Evolutionary conservation across 30 jellyfish, hydroid and myxozoan species (phyloP).

Genomic region (Cassiopea andromeda): DNA sequence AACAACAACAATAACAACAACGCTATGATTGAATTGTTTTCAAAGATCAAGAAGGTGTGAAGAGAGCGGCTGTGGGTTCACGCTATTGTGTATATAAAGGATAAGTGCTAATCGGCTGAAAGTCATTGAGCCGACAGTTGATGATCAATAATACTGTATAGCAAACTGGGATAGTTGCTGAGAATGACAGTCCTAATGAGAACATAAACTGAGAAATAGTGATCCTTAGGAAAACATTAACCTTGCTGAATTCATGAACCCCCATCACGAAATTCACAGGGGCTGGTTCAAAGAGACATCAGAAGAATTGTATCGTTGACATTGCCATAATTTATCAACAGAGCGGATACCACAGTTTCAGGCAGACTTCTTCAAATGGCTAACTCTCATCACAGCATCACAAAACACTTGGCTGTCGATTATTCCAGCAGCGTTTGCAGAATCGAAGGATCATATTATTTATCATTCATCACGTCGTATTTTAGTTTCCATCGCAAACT

Average conservation of each 20-base stretch:
- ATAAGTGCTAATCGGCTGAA: no score
- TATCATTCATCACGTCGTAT: no score
- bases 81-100: no score
- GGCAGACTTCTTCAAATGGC: not conserved
- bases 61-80: no score
- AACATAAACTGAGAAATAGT: not conserved
- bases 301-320: not conserved
- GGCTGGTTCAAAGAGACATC: not conserved
- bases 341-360: not conserved
- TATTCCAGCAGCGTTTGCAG: no score
- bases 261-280: conserved; percentile 4
- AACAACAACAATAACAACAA: no score
- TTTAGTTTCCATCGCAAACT: no score
- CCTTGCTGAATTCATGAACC: not conserved
- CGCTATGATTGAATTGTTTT: no score
- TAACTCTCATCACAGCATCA: not conserved
- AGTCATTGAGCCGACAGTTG: not conserved
- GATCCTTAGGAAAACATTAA: not conserved
- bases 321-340: not conserved
- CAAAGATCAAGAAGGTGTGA: no score
- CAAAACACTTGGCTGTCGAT: not conserved
- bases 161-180: not conserved
- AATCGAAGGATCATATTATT: no score
- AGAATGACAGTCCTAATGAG: not conserved
- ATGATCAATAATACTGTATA: not conserved